Base-by-base conservation (phyloP, 2,113 vertebrate species). In the Tetrao urogallus region DNA sequence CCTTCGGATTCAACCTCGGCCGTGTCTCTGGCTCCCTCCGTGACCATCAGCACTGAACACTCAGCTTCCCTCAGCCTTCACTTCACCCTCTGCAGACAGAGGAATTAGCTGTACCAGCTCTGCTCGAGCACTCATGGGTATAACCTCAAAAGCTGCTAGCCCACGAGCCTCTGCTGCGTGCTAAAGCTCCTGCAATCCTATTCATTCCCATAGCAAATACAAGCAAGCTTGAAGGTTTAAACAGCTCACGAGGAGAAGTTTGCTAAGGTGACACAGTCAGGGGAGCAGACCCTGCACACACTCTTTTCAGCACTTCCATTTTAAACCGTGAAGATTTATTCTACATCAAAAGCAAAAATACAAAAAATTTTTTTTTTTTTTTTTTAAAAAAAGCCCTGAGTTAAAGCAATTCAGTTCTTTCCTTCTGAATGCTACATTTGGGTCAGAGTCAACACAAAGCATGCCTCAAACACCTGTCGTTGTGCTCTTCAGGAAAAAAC, bases 171-270 rank as follows among this genome's bases (percentile, higher is more conserved):
- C 80, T 66, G 63, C 65, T 19, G 5, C 3, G 36, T 87, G 87
- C 30, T 87, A 63, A 82, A 96, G 43, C 50, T 88, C 63, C 76
- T 71, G 57, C 84, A 70, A 42, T 28, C 50, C 58, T 50, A 6
- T 43, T 63, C 18, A n/a, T 80, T 78, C 42, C 61, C 57, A 40
- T 12, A 36, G 32, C 21, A 27, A 87, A 21, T 19, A 73, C 19
- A 63, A 90, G 52, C 10, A 56, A 76, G 30, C 24, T 58, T 27
- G 66, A 54, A 64, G 42, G 10, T 54, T 79, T 75, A 71, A 94
- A 65, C 8, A 72, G 13, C 1, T 0, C 13, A n/a, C 45, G 61
- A 77, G n/a, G 22, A 83, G 47, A 66, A 8, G 4, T 66, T 73
- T 76, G 48, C 17, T 66, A 43, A 65, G 57, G 9, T 57, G 57